Percentiles rank a stretch among this genome's conserved stretches.
These are phyloP conservation scores for Limenitis camilla DNA, from an alignment of 2,888 invertebrate species.

Conservation along the genomic window DNA sequence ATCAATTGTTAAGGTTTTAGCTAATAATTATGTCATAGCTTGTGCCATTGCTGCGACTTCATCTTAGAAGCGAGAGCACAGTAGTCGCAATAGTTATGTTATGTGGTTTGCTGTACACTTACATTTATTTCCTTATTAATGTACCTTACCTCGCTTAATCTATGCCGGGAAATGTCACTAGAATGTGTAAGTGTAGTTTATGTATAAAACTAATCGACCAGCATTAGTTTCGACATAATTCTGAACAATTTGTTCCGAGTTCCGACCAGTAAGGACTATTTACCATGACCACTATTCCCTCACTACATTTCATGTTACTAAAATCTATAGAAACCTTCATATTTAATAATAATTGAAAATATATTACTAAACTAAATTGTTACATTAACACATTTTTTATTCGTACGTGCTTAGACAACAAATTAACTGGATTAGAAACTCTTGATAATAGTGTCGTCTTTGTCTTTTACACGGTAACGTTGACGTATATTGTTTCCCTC, in stretches of 20 bases:
- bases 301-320: no score
- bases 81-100: not conserved
- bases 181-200: not conserved
- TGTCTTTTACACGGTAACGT: conserved; percentile 28
- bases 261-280: no score
- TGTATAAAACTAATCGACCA: not conserved
- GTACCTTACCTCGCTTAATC: not conserved
- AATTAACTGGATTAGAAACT: conserved; percentile 56
- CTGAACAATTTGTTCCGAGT: no score
- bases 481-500: conserved; percentile 30
- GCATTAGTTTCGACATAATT: no score
- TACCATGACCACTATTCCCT: no score
- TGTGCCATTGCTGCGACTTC: no score
- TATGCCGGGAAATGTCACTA: not conserved
- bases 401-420: conserved; percentile 58
- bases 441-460: conserved; percentile 35
- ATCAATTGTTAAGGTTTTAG: no score
- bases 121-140: not conserved
- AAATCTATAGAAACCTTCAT: no score
- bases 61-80: not conserved
- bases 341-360: no score
- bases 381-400: conserved; percentile 34
- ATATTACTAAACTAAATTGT: conserved; percentile 11
- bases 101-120: not conserved
- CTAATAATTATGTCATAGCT: no score